Base-by-base conservation (phyloP, 2,888 invertebrate species). In the Yponomeuta evonymella region DNA sequence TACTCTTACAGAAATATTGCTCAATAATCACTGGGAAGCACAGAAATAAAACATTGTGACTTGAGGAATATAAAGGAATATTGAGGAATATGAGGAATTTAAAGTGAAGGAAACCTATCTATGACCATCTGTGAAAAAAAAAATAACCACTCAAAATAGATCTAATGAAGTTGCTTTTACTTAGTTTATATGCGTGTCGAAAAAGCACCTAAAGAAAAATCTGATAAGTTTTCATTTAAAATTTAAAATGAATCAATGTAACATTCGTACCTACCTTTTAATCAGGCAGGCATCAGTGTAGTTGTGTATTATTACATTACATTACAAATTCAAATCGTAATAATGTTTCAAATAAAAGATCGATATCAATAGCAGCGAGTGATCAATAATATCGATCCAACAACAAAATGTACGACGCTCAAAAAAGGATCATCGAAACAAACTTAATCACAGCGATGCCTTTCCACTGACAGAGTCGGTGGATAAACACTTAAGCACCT, bases 211-310 rank as follows among this genome's bases (percentile, higher is more conserved):
- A 58, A 4, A 1, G 15, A 12, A 58, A 58, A 43, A 8, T 8
- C 43, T 43, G 33, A 51, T 8, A 58, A 58, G 51, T 58, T 58
- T 15, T 58, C 1, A 58, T 58, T 2, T 15, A 15, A 58, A 58
- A 58, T 58, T 12, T 12, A 51, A 51, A 51, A 6, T 58, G 51
- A 58, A 58, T 58, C 12, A 58, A 58, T 15, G 51, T 58, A 58
- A 58, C 51, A 5, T 15, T 15, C 1, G 10, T 65, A 65, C 43
- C 43, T 43, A 8, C 43, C 1, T 43, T 5, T 43, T 43, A 43
- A 43, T 75, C 70, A 75, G 73, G 74, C 71, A 74, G 72, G 23
- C 69, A 66, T 48, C 63, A 70, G 9, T 23, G 62, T 36, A 73
- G 72, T 76, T 77, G 75, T 74, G 71, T 65, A 30, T 65, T 30